Percentiles rank a stretch among this genome's conserved stretches.
Evolutionary conservation across 2,113 vertebrate genomes (phyloP).

Genomic region (Bufo bufo): DNA sequence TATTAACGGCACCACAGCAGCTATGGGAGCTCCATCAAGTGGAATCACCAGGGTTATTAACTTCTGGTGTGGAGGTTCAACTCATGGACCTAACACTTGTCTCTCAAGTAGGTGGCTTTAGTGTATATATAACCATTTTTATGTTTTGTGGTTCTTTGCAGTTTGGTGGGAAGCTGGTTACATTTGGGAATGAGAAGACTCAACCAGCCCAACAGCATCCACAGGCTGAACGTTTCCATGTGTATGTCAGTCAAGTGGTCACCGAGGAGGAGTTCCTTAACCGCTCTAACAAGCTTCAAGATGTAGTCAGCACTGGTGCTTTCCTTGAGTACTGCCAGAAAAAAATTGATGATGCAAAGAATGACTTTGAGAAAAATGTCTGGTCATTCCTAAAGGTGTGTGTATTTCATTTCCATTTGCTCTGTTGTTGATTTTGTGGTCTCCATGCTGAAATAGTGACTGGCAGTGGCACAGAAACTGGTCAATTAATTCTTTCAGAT

Average conservation of each 20-base stretch:
- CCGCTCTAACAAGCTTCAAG: slow-evolving; percentile 86
- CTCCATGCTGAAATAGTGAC: too few relatives aligned
- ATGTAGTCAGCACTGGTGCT: slow-evolving; percentile 78
- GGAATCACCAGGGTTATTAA: too few relatives aligned
- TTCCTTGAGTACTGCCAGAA: slow-evolving; percentile 87
- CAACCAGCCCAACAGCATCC: slow-evolving; percentile 70
- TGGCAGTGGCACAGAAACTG: too few relatives aligned
- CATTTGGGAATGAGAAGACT: slow-evolving; percentile 78
- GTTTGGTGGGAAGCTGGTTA: slow-evolving; percentile 96
- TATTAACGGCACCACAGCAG: too few relatives aligned
- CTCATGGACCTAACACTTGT: too few relatives aligned
- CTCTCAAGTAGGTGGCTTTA: too few relatives aligned
- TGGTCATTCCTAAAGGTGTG: slow-evolving; percentile 96
- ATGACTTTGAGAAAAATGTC: slow-evolving; percentile 87
- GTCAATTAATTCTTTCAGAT: too few relatives aligned
- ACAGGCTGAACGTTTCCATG: slow-evolving; percentile 67
- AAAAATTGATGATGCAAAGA: slow-evolving; percentile 81
- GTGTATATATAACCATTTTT: neutral
- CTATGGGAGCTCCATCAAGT: too few relatives aligned
- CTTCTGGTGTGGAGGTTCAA: too few relatives aligned
- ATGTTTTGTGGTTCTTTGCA: slow-evolving; percentile 60
- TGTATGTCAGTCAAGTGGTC: slow-evolving; percentile 91
- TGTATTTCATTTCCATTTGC: neutral
- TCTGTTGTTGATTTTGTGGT: neutral
- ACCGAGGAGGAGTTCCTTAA: slow-evolving; percentile 86